Conservation (phyloP, 2,888 invertebrate species). For the Spilarctia lutea region DNA sequence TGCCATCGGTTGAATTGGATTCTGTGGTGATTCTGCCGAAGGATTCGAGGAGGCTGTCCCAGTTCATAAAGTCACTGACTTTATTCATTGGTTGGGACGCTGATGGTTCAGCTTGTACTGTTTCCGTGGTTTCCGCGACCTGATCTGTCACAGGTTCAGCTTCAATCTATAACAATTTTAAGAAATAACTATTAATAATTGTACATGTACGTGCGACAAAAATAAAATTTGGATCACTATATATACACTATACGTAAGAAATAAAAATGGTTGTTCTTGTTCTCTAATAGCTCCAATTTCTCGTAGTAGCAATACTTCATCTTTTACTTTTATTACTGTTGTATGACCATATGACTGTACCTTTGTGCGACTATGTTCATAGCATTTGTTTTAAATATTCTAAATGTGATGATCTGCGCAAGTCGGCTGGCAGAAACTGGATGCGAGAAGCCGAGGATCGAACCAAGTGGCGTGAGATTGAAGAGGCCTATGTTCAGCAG, state of each 20-base stretch:
- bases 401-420: too few relatives aligned
- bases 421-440: too few relatives aligned
- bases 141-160: conserved; percentile 57
- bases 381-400: too few relatives aligned
- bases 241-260: background rate
- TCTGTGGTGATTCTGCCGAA: conserved; percentile 81
- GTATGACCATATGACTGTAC: background rate
- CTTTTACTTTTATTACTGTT: background rate
- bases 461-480: too few relatives aligned
- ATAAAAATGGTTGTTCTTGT: background rate
- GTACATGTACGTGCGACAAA: background rate
- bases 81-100: conserved; percentile 50
- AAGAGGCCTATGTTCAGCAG: too few relatives aligned
- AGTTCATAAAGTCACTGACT: conserved; percentile 70
- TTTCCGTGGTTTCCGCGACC: conserved; percentile 31
- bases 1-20: conserved; percentile 77
- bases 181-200: background rate
- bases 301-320: background rate
- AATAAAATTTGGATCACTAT: background rate
- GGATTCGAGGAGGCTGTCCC: conserved; percentile 81
- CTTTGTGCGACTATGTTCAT: too few relatives aligned
- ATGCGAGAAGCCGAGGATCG: too few relatives aligned
- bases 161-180: conserved; percentile 60
- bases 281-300: background rate
- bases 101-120: conserved; percentile 9